Base-by-base conservation (phyloP, 2,888 invertebrate genomes). In the Cryptus viduatorius region DNA sequence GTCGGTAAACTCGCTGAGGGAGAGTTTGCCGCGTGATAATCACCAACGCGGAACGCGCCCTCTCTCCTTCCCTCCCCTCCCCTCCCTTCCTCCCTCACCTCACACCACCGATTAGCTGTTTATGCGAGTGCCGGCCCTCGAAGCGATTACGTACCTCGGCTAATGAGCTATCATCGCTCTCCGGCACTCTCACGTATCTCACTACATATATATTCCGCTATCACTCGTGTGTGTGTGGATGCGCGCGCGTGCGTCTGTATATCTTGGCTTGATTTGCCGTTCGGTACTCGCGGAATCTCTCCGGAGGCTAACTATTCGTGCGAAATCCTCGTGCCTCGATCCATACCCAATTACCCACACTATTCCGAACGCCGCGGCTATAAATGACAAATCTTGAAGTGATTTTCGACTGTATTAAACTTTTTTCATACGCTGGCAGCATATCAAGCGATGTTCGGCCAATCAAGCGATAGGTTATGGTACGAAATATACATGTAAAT, bases 91-190 rank as follows among this genome's bases (percentile, higher is more conserved):
- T 37, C 37, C 37, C 0, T 37, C 37, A 7, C 31, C 48, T 4
- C 19, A n/a, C 64, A n/a, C 29, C 64, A 42, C 64, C 46, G 44
- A 79, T 72, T 65, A 72, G 71, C 65, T 72, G 79, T 79, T 71
- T 69, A 69, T 69, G 69, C 50, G 31, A 50, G 29, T 64, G 59
- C 46, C 19, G 12, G 19, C 31, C 46, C 46, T 16, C 31, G 12
- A 67, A 76, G 56, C 42, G 50, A 78, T 78, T 78, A 48, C 44
- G 44, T 65, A 44, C 16, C 65, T 24, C 65, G 29, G 42, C 65
- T 72, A 72, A 79, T 72, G 53, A 79, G 12, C 64, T 42, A 19
- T 71, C 79, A 53, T 61, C 67, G 24, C 67, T 53, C 64, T 79
- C 46, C 71, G 14, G 37, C 71, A 42, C 19, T 71, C 61, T 53